These are phyloP conservation scores for Gadus macrocephalus DNA, from an alignment of 2,113 vertebrate species.

Conservation along the genomic window DNA sequence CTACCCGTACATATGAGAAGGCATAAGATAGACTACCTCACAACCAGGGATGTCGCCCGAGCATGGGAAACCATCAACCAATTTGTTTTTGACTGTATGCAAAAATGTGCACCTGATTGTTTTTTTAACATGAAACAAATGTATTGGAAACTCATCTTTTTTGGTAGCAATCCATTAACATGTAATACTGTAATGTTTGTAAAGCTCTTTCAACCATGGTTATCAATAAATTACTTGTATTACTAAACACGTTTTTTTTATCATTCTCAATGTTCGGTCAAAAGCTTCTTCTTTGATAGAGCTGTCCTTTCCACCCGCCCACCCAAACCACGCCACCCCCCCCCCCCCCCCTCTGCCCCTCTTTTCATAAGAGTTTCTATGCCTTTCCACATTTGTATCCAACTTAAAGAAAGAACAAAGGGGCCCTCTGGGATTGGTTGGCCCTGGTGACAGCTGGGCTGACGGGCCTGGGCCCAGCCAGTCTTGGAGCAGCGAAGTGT, in stretches of 20 bases:
- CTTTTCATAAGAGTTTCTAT: not conserved
- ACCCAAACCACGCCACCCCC: too few species aligned
- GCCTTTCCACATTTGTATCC: not conserved
- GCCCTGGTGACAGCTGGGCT: slow-evolving; percentile 64
- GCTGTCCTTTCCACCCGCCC: too few species aligned
- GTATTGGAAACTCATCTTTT: slow-evolving; percentile 11
- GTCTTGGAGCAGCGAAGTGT: not conserved
- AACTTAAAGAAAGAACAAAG: slow-evolving; percentile 42
- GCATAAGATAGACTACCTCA: slow-evolving; percentile 66
- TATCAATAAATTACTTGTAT: slow-evolving; percentile 46
- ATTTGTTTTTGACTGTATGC: slow-evolving; percentile 27
- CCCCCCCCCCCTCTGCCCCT: too few species aligned
- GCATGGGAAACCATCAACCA: slow-evolving; percentile 15
- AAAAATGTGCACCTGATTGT: slow-evolving; percentile 34
- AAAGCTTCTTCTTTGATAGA: too few species aligned
- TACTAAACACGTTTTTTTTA: slow-evolving; percentile 4
- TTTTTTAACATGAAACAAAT: too few species aligned
- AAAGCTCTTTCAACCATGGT: slow-evolving; percentile 7
- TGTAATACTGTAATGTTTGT: slow-evolving; percentile 2
- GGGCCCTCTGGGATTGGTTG: slow-evolving; percentile 31
- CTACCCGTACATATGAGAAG: slow-evolving; percentile 92
- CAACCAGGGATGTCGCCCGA: slow-evolving; percentile 13
- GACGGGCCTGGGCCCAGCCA: slow-evolving; percentile 28
- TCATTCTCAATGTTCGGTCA: too few species aligned
- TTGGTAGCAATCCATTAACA: not conserved